phyloP scores from a whole-genome alignment of 1,140 invertebrate genomes.

The Brachystomella parvula region DNA sequence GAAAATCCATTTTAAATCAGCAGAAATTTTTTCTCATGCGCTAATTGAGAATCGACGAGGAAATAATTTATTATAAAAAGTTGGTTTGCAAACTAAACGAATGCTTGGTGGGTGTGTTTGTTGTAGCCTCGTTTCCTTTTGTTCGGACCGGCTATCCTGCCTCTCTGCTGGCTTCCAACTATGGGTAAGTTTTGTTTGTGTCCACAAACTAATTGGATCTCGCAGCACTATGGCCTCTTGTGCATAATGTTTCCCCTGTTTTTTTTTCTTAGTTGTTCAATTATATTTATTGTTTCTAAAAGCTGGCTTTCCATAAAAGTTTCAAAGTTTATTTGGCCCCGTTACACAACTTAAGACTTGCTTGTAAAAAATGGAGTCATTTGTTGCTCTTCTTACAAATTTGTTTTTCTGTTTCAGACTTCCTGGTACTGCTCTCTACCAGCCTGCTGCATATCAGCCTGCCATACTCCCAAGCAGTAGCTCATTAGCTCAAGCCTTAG shows the following conservation, averaged over 20 bases:
- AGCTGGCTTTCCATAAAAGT: background rate
- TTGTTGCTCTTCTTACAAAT: background rate
- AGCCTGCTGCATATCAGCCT: conserved; percentile 5
- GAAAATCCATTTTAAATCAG: too few relatives aligned
- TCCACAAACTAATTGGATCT: background rate
- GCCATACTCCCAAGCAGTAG: background rate
- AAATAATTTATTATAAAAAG: too few relatives aligned
- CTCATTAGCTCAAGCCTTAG: conserved; percentile 17
- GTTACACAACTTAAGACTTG: background rate
- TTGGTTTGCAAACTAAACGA: conserved; percentile 2
- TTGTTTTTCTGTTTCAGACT: background rate
- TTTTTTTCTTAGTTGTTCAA: background rate
- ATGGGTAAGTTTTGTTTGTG: conserved; percentile 55
- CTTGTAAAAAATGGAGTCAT: too few relatives aligned
- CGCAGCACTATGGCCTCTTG: conserved; percentile 5
- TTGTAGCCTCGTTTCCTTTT: conserved; percentile 50
- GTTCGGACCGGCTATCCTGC: conserved; percentile 61
- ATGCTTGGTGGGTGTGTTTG: conserved; percentile 21
- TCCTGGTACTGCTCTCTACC: conserved; percentile 32
- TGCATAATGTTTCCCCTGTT: background rate
- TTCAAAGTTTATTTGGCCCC: background rate
- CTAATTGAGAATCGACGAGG: too few relatives aligned
- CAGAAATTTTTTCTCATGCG: too few relatives aligned
- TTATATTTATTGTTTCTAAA: conserved; percentile 9
- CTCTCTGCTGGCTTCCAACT: conserved; percentile 56